Evolutionary conservation across 2,888 invertebrate genomes (phyloP).

Genomic region (Nasonia oneida): DNA sequence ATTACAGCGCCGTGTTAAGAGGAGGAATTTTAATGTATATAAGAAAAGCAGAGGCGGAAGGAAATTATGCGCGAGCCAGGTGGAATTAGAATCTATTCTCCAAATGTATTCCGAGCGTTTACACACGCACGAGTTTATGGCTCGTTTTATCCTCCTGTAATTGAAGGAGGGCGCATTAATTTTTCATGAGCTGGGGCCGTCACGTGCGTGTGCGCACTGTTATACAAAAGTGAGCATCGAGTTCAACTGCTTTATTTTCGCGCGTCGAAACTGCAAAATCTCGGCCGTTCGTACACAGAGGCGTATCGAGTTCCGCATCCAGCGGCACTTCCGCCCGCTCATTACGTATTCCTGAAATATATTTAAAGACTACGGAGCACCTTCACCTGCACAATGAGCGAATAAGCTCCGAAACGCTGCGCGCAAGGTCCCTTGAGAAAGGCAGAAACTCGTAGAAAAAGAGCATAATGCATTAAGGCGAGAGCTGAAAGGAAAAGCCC

Average conservation of each 20-base stretch:
- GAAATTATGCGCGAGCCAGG: slow-evolving; percentile 7
- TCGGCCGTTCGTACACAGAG: background rate
- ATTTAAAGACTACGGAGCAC: background rate
- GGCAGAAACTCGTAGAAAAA: background rate
- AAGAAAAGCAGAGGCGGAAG: background rate
- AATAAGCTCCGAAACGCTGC: background rate
- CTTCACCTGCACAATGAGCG: background rate
- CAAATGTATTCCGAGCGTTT: background rate
- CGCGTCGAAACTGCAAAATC: slow-evolving; percentile 1
- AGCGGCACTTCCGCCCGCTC: background rate
- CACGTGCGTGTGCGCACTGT: background rate
- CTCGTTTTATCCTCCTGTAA: background rate
- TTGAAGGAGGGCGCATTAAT: background rate
- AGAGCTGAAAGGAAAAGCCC: slow-evolving; percentile 9
- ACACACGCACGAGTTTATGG: background rate
- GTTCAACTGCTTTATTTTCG: background rate
- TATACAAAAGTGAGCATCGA: background rate
- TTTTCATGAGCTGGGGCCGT: background rate
- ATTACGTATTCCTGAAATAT: slow-evolving; percentile 28
- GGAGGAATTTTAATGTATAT: background rate
- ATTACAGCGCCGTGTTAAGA: background rate
- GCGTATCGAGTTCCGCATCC: background rate
- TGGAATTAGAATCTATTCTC: background rate
- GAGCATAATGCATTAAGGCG: background rate
- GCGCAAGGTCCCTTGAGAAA: background rate